These are phyloP conservation scores for Dryoscopus gambensis DNA, from an alignment of 2,113 vertebrate species.

Conservation along the genomic window DNA sequence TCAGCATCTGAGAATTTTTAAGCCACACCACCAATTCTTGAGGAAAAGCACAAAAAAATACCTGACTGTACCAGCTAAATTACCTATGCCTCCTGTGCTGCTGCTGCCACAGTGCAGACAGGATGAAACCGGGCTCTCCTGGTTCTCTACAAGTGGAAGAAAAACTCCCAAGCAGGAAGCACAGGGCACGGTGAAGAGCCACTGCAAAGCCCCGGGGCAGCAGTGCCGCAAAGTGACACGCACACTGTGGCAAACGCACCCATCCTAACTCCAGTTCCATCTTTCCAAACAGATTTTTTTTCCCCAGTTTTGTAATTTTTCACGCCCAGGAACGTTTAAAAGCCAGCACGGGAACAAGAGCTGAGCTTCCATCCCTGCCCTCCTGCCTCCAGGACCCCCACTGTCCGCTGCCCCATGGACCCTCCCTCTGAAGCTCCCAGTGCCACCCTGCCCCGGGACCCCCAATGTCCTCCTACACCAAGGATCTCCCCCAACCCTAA, in stretches of 20 bases:
- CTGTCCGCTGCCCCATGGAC: background rate
- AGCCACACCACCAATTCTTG: background rate
- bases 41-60: background rate
- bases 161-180: background rate
- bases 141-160: background rate
- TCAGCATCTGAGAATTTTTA: background rate
- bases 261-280: background rate
- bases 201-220: background rate
- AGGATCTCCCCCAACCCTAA: background rate
- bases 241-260: background rate
- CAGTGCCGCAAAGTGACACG: rapidly evolving
- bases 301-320: background rate
- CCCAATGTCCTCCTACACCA: background rate
- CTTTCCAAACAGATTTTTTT: background rate
- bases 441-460: background rate
- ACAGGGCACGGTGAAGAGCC: background rate
- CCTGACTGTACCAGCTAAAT: background rate
- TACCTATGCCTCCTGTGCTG: background rate
- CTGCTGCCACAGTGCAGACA: background rate
- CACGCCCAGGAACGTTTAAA: background rate
- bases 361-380: background rate
- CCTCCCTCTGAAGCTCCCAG: too few relatives aligned
- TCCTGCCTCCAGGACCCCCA: too few relatives aligned
- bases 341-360: rapidly evolving
- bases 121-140: background rate